Evolutionary conservation across 2,113 vertebrate species (phyloP).

Genomic region (Mesembrinibis cayennensis): DNA sequence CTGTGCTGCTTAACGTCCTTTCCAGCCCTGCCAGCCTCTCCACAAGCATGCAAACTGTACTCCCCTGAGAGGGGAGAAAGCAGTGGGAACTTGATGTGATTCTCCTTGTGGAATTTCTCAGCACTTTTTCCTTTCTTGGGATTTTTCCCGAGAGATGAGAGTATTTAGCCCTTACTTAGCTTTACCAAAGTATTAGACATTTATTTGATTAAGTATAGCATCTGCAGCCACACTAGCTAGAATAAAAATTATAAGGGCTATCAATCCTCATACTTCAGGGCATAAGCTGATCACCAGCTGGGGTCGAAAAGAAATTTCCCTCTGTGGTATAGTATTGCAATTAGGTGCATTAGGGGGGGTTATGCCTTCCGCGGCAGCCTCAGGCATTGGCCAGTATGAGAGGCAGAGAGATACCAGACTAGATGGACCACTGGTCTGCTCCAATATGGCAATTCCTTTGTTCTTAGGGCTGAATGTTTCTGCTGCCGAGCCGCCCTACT

Average conservation of each 20-base stretch:
- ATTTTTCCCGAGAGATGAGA: slow-evolving; percentile 35
- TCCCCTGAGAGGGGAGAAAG: slow-evolving; percentile 48
- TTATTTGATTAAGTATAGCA: slow-evolving; percentile 67
- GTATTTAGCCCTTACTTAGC: slow-evolving; percentile 62
- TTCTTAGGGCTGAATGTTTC: slow-evolving; percentile 41
- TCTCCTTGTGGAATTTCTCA: slow-evolving; percentile 64
- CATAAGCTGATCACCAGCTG: slow-evolving; percentile 69
- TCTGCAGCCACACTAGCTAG: slow-evolving; percentile 55
- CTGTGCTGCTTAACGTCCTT: slow-evolving; percentile 6
- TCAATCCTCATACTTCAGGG: slow-evolving; percentile 72
- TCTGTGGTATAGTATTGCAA: slow-evolving; percentile 59
- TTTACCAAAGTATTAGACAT: slow-evolving; percentile 64
- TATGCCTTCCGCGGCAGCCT: slow-evolving; percentile 49
- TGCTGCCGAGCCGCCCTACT: slow-evolving; percentile 19
- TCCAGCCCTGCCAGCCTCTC: slow-evolving; percentile 41
- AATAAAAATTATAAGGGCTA: slow-evolving; percentile 69
- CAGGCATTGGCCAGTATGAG: slow-evolving; percentile 31
- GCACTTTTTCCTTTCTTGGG: slow-evolving; percentile 41
- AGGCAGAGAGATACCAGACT: slow-evolving; percentile 34
- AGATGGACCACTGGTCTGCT: slow-evolving; percentile 51
- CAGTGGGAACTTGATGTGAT: slow-evolving; percentile 52
- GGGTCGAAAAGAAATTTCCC: slow-evolving; percentile 59
- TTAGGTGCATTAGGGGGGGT: slow-evolving; percentile 49
- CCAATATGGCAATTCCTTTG: slow-evolving; percentile 54
- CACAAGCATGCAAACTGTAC: slow-evolving; percentile 12